These are phyloP conservation scores for Anastrepha obliqua DNA, from an alignment of 1,140 invertebrate species.

Conservation along the genomic window DNA sequence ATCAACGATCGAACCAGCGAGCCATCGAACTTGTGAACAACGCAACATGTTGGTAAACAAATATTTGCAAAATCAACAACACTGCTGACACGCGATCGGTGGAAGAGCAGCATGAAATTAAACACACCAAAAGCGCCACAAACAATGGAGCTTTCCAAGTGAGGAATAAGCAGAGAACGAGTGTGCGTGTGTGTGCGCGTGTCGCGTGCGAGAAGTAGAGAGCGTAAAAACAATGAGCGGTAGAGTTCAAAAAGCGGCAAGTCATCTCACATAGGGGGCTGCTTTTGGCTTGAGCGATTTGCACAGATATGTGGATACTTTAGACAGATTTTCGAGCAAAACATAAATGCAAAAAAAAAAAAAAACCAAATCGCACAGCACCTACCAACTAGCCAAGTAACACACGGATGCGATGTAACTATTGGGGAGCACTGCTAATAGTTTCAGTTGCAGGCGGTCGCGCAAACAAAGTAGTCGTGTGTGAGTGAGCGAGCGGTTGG, in stretches of 20 bases:
- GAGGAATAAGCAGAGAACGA: too few species aligned
- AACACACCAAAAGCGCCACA: not conserved
- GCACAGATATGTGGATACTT: not conserved
- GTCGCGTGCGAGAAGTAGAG: too few species aligned
- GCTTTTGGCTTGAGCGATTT: not conserved
- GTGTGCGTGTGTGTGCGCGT: too few species aligned
- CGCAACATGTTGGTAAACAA: slow-evolving; percentile 36
- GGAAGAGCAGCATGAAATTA: not conserved
- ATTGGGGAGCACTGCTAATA: not conserved
- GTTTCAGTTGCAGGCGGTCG: slow-evolving; percentile 16
- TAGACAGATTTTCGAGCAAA: not conserved
- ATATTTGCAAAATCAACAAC: not conserved
- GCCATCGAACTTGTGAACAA: not conserved
- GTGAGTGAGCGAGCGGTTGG: not conserved
- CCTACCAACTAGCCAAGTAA: slow-evolving; percentile 6
- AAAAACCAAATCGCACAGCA: not conserved
- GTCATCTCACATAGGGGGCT: too few species aligned
- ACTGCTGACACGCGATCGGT: not conserved
- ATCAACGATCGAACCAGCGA: not conserved
- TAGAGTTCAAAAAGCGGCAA: too few species aligned
- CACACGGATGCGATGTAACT: not conserved
- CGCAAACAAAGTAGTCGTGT: not conserved
- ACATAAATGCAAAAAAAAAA: not conserved
- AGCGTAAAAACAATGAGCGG: too few species aligned
- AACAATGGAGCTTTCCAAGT: too few species aligned